Evolutionary conservation across 2,888 invertebrate species (phyloP).

Genomic region (Scaptomyza flava): DNA sequence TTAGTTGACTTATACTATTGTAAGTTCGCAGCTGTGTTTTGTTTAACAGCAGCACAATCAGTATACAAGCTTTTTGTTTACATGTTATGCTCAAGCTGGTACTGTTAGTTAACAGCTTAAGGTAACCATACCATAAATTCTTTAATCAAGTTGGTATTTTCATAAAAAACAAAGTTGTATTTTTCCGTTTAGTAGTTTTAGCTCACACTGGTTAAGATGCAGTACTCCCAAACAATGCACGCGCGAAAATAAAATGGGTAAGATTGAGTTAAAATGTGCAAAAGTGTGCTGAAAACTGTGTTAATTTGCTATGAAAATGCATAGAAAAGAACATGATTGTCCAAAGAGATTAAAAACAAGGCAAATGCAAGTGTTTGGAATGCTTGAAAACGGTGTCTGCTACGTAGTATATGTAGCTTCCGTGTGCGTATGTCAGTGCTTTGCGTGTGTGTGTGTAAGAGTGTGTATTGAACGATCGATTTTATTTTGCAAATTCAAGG

Average conservation of each 20-base stretch:
- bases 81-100: conserved; percentile 31
- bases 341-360: conserved; percentile 6
- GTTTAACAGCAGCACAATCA: not conserved
- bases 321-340: not conserved
- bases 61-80: conserved; percentile 12
- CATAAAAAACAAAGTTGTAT: conserved; percentile 1
- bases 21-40: conserved; percentile 24
- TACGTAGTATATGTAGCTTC: conserved; percentile 49
- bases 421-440: conserved; percentile 37
- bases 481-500: conserved; percentile 80
- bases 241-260: conserved; percentile 76
- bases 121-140: conserved; percentile 17
- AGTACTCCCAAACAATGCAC: conserved; percentile 69
- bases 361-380: conserved; percentile 27
- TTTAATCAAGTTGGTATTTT: conserved; percentile 26
- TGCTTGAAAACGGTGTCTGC: conserved; percentile 41
- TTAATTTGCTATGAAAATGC: conserved; percentile 3
- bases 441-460: conserved; percentile 35
- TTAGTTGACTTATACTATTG: too few species aligned
- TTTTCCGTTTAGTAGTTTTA: conserved; percentile 13
- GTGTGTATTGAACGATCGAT: conserved; percentile 76
- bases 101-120: conserved; percentile 9
- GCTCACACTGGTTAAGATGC: conserved; percentile 52
- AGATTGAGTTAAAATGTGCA: conserved; percentile 68
- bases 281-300: conserved; percentile 29